phyloP scores from a whole-genome alignment of 2,797 vertebrate species.

The Pteropus rufus region DNA sequence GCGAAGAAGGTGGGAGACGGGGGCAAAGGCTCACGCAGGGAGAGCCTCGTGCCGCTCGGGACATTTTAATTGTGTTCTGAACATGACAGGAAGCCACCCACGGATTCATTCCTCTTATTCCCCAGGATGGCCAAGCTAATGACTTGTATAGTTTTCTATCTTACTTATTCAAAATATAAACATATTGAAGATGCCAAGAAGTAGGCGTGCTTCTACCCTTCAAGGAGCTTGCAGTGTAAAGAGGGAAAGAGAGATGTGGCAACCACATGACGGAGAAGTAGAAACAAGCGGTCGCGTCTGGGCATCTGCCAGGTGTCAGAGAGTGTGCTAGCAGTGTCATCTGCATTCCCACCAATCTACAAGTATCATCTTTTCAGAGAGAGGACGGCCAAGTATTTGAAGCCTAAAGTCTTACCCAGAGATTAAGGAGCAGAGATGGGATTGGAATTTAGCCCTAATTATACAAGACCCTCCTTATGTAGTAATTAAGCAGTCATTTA shows the following conservation, averaged over 20 bases:
- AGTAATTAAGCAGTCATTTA: neutral
- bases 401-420: neutral
- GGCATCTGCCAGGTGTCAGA: neutral
- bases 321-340: neutral
- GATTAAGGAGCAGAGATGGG: neutral
- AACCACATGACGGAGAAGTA: neutral
- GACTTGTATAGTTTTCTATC: neutral
- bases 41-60: neutral
- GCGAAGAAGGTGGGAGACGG: too few species aligned
- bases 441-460: neutral
- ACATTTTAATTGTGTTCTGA: neutral
- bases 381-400: neutral
- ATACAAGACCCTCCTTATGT: neutral
- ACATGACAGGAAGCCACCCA: neutral
- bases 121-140: neutral
- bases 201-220: neutral
- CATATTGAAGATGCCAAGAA: neutral
- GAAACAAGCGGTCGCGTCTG: neutral
- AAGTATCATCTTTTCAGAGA: neutral
- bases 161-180: neutral
- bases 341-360: neutral
- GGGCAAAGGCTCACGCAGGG: neutral
- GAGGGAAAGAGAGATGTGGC: neutral
- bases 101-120: neutral
- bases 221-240: neutral